Evolutionary conservation across 2,797 vertebrate species (phyloP).

Genomic region (Sebastes wilsoni): DNA sequence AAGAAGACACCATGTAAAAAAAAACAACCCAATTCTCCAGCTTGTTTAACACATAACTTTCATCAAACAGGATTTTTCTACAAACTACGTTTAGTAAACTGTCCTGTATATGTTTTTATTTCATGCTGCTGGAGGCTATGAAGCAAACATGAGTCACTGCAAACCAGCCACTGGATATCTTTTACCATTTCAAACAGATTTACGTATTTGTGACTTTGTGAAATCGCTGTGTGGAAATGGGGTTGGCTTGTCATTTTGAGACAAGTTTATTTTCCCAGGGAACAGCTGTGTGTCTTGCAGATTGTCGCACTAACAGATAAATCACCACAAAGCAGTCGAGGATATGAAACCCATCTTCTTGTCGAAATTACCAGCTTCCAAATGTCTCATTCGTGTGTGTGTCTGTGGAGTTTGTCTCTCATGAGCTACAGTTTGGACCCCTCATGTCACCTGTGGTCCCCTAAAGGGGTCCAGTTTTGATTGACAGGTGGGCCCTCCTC

Average conservation of each 20-base stretch:
- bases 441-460: background rate
- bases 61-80: constrained; percentile 29
- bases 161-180: constrained; percentile 19
- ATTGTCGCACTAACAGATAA: constrained; percentile 56
- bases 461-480: constrained; percentile 1
- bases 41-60: constrained; percentile 20
- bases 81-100: background rate
- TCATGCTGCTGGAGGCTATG: constrained; percentile 3
- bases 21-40: background rate
- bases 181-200: constrained; percentile 53
- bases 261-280: constrained; percentile 41
- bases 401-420: background rate
- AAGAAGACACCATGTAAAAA: background rate
- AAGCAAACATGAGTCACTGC: constrained; percentile 45
- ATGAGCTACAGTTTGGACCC: background rate
- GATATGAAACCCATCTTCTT: constrained; percentile 41
- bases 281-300: constrained; percentile 60
- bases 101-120: constrained; percentile 3
- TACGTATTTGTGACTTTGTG: constrained; percentile 25
- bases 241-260: constrained; percentile 45
- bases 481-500: constrained; percentile 16
- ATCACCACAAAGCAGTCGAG: constrained; percentile 38
- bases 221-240: constrained; percentile 24
- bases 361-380: constrained; percentile 36
- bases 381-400: constrained; percentile 4